Conservation (phyloP, 2,113 vertebrate species). For the Microtus pennsylvanicus region DNA sequence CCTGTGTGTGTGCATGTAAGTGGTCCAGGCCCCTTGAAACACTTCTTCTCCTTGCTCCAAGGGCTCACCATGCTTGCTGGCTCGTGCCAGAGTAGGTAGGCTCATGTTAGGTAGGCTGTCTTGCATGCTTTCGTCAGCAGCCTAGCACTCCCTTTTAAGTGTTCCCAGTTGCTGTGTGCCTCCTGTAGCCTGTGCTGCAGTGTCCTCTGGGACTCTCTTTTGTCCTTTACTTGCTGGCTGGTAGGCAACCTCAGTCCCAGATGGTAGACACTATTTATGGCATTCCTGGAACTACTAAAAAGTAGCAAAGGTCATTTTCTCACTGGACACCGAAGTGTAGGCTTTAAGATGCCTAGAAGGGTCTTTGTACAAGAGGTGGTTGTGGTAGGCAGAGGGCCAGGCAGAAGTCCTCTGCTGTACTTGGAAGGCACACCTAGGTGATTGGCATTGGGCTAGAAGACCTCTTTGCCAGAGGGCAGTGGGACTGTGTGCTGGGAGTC, state of each 20-base stretch:
- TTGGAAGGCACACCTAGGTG: too few relatives aligned
- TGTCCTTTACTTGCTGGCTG: not conserved
- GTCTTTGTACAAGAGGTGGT: not conserved
- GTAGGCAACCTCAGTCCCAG: not conserved
- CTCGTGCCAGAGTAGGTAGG: rapidly evolving
- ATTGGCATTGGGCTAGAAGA: not conserved
- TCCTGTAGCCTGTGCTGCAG: rapidly evolving
- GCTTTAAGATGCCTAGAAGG: not conserved
- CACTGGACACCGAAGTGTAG: not conserved
- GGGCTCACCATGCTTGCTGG: rapidly evolving
- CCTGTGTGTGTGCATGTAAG: not conserved
- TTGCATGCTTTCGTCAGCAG: rapidly evolving
- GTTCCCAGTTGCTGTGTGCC: rapidly evolving
- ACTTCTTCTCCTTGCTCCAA: not conserved
- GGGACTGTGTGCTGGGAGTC: not conserved
- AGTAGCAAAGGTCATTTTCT: not conserved
- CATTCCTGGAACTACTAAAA: not conserved
- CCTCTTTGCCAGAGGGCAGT: rapidly evolving
- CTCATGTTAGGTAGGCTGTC: too few relatives aligned
- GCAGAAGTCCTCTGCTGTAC: rapidly evolving
- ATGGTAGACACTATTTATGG: not conserved
- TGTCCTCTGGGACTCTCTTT: too few relatives aligned
- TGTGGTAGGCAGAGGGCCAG: not conserved
- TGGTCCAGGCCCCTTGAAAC: rapidly evolving
- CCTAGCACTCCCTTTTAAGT: rapidly evolving